A percentile compares a stretch with the other conserved stretches of the same genome.
Conservation (phyloP, 2,888 invertebrate species). For the Limnephilus lunatus region DNA sequence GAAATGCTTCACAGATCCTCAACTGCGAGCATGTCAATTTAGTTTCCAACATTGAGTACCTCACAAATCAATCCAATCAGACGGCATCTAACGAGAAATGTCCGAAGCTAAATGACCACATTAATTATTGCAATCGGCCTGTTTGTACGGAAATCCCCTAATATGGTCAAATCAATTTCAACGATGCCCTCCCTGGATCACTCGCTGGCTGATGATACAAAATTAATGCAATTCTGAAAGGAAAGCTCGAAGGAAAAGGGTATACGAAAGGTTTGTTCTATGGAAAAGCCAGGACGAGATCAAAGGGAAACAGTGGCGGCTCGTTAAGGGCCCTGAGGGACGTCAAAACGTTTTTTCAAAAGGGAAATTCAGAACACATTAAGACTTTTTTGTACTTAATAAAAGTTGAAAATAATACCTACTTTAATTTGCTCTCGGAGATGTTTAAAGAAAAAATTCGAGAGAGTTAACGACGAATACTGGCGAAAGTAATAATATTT, state of each 20-base stretch:
- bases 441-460: neutral
- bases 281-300: neutral
- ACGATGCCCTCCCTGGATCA: neutral
- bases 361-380: neutral
- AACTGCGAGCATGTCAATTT: neutral
- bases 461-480: neutral
- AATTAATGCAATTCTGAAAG: constrained; percentile 28
- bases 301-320: neutral
- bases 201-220: neutral
- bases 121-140: constrained; percentile 36
- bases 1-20: neutral
- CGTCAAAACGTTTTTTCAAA: neutral
- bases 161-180: constrained; percentile 30
- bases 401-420: neutral
- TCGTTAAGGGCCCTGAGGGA: neutral
- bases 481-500: too few relatives aligned
- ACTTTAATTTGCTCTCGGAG: neutral
- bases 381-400: neutral
- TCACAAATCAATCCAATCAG: constrained; percentile 45
- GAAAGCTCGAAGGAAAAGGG: neutral
- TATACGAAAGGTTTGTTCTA: neutral
- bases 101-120: constrained; percentile 43
- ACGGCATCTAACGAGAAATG: constrained; percentile 41
- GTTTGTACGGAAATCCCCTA: constrained; percentile 1
- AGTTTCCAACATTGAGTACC: constrained; percentile 9